Percentiles rank a stretch among this genome's conserved stretches.
These are phyloP conservation scores for Mycogona germanica DNA, from an alignment of 2,888 invertebrate species.

Conservation along the genomic window DNA sequence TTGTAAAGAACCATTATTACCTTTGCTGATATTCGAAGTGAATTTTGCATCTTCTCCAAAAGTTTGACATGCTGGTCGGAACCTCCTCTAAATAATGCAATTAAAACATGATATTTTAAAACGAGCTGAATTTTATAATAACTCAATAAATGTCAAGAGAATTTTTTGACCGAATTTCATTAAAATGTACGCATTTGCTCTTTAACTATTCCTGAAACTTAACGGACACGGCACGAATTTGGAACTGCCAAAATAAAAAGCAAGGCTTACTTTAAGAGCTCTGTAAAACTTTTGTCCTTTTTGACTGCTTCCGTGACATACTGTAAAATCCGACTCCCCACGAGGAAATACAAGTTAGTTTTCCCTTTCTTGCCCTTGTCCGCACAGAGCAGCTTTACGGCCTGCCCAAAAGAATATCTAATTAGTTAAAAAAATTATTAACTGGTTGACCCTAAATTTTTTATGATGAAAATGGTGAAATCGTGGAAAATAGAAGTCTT, in stretches of 20 bases:
- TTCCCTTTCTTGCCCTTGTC: conserved; percentile 60
- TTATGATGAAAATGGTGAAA: not conserved
- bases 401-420: conserved; percentile 28
- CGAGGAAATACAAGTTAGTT: conserved; percentile 46
- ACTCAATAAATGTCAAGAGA: too few relatives aligned
- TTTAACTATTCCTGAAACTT: not conserved
- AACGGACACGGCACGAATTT: not conserved
- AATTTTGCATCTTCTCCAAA: conserved; percentile 58
- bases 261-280: conserved; percentile 51
- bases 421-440: not conserved
- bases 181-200: not conserved
- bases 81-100: conserved; percentile 45
- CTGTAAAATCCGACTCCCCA: conserved; percentile 53
- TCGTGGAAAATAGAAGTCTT: not conserved
- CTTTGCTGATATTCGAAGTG: conserved; percentile 50
- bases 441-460: not conserved
- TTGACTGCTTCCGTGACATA: conserved; percentile 48
- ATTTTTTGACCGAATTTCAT: not conserved
- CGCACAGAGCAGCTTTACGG: conserved; percentile 45
- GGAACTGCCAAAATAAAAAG: not conserved
- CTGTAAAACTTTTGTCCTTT: conserved; percentile 54
- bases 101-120: not conserved
- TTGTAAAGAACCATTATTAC: conserved; percentile 25
- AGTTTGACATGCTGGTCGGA: conserved; percentile 55
- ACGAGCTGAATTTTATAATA: not conserved